Evolutionary conservation across 2,888 invertebrate genomes (phyloP).

Genomic region (Andricus curvator): DNA sequence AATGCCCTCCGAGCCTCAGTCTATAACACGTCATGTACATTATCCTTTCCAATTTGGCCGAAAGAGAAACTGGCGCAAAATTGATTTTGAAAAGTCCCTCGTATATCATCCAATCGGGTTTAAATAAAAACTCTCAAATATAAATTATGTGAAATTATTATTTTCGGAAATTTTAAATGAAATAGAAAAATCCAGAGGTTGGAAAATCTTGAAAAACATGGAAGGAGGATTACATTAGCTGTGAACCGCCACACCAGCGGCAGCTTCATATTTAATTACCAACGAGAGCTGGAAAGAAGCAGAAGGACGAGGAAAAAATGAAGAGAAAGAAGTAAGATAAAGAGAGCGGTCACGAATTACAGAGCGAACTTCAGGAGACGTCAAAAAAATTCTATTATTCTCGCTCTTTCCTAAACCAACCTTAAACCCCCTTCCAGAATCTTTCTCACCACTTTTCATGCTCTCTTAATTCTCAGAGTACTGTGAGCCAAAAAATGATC

Average conservation of each 20-base stretch:
- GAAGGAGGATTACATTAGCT: neutral
- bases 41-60: constrained; percentile 2
- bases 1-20: constrained; percentile 2
- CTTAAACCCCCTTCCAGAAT: constrained; percentile 9
- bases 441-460: constrained; percentile 11
- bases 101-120: neutral
- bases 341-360: constrained; percentile 35
- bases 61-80: neutral
- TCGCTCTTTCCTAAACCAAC: constrained; percentile 30
- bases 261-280: constrained; percentile 31
- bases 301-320: neutral
- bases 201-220: neutral
- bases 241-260: constrained; percentile 4
- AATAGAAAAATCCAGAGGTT: neutral
- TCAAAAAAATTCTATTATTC: constrained; percentile 39
- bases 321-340: constrained; percentile 7
- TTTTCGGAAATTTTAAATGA: neutral
- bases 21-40: neutral
- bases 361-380: constrained; percentile 29
- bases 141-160: neutral
- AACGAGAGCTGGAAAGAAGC: neutral
- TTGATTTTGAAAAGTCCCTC: neutral
- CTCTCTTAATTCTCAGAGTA: constrained; percentile 13
- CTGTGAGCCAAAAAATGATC: neutral
- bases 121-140: neutral